Conservation (phyloP, 1,140 invertebrate species). For the Ips typographus region DNA sequence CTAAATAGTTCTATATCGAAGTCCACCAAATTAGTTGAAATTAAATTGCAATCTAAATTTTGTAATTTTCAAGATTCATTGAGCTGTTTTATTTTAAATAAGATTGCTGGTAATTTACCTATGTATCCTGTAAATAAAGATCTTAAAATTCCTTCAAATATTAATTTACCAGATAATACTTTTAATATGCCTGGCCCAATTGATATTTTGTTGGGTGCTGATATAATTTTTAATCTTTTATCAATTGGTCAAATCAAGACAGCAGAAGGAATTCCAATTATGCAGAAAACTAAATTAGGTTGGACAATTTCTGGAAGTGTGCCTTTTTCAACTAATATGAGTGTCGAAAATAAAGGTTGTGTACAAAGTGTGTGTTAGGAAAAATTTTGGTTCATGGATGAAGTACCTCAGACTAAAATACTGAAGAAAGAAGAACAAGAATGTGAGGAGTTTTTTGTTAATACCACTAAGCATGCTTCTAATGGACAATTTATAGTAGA, state of each 20-base stretch:
- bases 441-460: conserved; percentile 1
- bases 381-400: background rate
- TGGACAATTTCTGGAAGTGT: background rate
- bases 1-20: background rate
- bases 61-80: background rate
- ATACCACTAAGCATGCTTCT: background rate
- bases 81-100: background rate
- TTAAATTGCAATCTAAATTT: background rate
- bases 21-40: background rate
- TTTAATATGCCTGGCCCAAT: too few relatives aligned
- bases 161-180: too few relatives aligned
- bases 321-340: too few relatives aligned
- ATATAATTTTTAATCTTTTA: too few relatives aligned
- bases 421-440: background rate
- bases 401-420: background rate
- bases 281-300: conserved; percentile 2
- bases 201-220: too few relatives aligned
- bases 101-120: background rate
- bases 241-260: too few relatives aligned
- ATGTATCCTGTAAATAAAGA: background rate
- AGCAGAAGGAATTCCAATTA: background rate
- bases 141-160: background rate
- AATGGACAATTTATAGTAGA: conserved; percentile 19
- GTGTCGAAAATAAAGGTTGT: too few relatives aligned
- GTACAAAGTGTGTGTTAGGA: background rate